Conservation (phyloP, 2,113 vertebrate species). For the Istiophorus platypterus region DNA sequence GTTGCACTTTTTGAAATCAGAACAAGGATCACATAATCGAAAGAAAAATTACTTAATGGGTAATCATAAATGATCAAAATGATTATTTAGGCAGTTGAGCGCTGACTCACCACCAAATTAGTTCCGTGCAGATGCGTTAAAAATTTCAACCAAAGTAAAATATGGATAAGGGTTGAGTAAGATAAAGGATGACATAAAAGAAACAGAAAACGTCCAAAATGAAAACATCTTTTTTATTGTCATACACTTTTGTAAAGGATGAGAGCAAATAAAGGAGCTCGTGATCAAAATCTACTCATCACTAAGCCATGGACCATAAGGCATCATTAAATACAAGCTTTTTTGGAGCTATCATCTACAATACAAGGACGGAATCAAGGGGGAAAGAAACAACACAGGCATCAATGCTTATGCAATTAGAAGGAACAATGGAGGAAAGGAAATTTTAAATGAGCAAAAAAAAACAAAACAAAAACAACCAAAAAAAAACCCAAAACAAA, state of each 20-base stretch:
- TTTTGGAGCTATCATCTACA: constrained; percentile 81
- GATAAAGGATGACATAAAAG: constrained; percentile 78
- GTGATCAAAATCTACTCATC: constrained; percentile 83
- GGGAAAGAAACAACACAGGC: constrained; percentile 76
- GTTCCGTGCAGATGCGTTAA: constrained; percentile 12
- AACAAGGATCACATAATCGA: not conserved
- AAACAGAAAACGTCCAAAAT: constrained; percentile 85
- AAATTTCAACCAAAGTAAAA: constrained; percentile 77
- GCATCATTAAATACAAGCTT: constrained; percentile 87
- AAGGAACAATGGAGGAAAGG: constrained; percentile 71
- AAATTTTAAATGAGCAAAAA: constrained; percentile 64
- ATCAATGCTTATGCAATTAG: constrained; percentile 76
- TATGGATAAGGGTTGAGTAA: constrained; percentile 67
- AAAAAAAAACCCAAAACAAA: too few relatives aligned
- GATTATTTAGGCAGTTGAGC: not conserved
- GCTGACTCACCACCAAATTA: not conserved
- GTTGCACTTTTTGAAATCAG: not conserved
- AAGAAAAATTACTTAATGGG: not conserved
- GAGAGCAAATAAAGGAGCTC: constrained; percentile 86
- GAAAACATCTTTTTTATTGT: constrained; percentile 88
- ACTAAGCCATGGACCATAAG: constrained; percentile 85
- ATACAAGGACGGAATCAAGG: constrained; percentile 80
- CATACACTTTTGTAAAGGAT: constrained; percentile 85
- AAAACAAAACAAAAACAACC: constrained; percentile 46
- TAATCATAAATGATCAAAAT: not conserved